phyloP scores from a whole-genome alignment of 2,797 vertebrate species.

The Epinephelus malabaricus region DNA sequence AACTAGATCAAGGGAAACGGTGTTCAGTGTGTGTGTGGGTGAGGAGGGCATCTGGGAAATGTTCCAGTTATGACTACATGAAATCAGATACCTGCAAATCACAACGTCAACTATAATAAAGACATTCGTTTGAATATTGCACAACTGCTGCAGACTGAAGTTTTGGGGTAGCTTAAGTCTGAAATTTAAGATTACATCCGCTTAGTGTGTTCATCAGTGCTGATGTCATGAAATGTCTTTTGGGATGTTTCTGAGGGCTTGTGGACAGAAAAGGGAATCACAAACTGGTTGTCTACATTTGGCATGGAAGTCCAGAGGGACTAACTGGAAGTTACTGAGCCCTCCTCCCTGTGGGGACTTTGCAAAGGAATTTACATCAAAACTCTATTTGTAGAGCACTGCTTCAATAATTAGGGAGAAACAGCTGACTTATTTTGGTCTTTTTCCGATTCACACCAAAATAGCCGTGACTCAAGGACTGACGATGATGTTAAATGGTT shows the following conservation, averaged over 20 bases:
- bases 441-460: slow-evolving; percentile 13
- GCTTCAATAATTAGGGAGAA: slow-evolving; percentile 19
- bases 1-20: slow-evolving; percentile 23
- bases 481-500: too few species aligned
- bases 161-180: neutral
- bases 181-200: neutral
- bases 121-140: neutral
- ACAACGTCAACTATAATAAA: neutral
- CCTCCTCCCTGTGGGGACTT: slow-evolving; percentile 2
- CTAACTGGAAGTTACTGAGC: slow-evolving; percentile 26
- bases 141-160: neutral
- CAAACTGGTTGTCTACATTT: neutral
- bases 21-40: neutral
- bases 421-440: slow-evolving; percentile 31
- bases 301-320: neutral
- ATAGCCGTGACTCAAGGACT: slow-evolving; percentile 32
- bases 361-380: slow-evolving; percentile 46
- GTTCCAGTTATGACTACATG: neutral
- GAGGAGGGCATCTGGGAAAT: slow-evolving; percentile 16
- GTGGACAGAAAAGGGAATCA: neutral
- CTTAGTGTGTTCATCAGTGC: neutral
- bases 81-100: neutral
- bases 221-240: neutral
- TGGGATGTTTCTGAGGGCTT: neutral
- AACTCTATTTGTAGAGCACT: slow-evolving; percentile 52